Evolutionary conservation across 2,113 vertebrate genomes (phyloP).

Genomic region (Myotis yumanensis): DNA sequence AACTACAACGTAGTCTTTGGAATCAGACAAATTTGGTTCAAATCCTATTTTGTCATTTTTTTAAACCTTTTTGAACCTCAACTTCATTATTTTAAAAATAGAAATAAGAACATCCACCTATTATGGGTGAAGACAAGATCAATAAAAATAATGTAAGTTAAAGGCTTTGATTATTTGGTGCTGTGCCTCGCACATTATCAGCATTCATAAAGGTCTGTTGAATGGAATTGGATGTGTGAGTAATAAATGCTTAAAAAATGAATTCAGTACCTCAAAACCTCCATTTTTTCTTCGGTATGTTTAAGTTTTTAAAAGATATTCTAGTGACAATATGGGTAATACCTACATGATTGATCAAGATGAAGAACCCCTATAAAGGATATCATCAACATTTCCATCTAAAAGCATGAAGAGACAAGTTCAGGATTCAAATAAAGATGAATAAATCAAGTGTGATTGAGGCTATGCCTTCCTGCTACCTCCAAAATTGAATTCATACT

Average conservation of each 20-base stretch:
- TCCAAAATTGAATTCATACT: neutral
- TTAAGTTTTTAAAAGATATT: slow-evolving; percentile 16
- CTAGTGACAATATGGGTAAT: neutral
- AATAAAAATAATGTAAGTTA: slow-evolving; percentile 27
- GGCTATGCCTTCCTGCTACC: neutral
- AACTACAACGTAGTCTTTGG: neutral
- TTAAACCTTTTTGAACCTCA: neutral
- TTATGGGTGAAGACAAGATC: neutral
- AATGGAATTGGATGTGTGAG: neutral
- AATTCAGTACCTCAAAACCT: neutral
- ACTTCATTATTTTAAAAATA: slow-evolving; percentile 46
- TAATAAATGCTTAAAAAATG: slow-evolving; percentile 3
- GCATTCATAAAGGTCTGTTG: neutral
- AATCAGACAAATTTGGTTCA: neutral
- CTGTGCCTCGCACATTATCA: neutral
- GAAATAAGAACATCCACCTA: neutral
- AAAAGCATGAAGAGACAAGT: neutral
- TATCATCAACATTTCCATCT: neutral
- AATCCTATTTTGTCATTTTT: neutral
- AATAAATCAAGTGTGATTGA: neutral
- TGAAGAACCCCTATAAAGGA: neutral
- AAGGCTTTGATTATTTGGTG: neutral
- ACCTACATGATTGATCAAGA: neutral
- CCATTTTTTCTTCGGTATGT: neutral
- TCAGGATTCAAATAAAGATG: neutral